Conservation (phyloP, 2,888 invertebrate species). For the Nebria salina region DNA sequence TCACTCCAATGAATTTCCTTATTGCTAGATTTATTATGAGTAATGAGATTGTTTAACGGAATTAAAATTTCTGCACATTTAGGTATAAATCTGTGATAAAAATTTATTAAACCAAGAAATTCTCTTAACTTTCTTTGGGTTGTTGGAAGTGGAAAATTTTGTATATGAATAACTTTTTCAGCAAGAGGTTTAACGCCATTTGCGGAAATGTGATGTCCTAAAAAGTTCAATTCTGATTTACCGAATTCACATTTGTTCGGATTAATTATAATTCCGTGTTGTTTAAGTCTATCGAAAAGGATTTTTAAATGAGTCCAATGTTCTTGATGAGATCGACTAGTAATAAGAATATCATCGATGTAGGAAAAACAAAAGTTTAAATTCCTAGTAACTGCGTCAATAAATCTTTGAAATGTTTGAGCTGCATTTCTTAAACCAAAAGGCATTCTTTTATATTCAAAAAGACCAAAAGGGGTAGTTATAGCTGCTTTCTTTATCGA, state of each 20-base stretch:
- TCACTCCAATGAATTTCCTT: not conserved
- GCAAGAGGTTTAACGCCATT: constrained; percentile 41
- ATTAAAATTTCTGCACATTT: constrained; percentile 17
- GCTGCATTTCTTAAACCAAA: too few species aligned
- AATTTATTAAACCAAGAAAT: constrained; percentile 46
- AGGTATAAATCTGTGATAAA: constrained; percentile 30
- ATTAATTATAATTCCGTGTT: constrained; percentile 9
- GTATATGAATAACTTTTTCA: constrained; percentile 11
- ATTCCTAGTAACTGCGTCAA: too few species aligned
- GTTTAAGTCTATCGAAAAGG: not conserved
- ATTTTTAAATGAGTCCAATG: not conserved
- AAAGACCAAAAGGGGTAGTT: constrained; percentile 16
- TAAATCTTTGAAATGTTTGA: too few species aligned
- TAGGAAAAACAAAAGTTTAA: too few species aligned
- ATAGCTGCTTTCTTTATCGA: constrained; percentile 16
- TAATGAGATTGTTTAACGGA: constrained; percentile 43
- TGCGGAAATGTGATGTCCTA: constrained; percentile 29
- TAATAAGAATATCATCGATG: too few species aligned
- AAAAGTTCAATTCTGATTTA: constrained; percentile 21
- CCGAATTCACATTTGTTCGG: constrained; percentile 9
- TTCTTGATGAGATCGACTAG: not conserved
- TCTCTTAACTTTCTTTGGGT: constrained; percentile 34
- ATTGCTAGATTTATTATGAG: constrained; percentile 52
- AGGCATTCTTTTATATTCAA: not conserved
- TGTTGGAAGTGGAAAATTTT: constrained; percentile 27